Evolutionary conservation across 2,797 vertebrate species (phyloP), one percentile per base, ranked within the genome.

Genomic region (Cossypha niveicapilla): DNA sequence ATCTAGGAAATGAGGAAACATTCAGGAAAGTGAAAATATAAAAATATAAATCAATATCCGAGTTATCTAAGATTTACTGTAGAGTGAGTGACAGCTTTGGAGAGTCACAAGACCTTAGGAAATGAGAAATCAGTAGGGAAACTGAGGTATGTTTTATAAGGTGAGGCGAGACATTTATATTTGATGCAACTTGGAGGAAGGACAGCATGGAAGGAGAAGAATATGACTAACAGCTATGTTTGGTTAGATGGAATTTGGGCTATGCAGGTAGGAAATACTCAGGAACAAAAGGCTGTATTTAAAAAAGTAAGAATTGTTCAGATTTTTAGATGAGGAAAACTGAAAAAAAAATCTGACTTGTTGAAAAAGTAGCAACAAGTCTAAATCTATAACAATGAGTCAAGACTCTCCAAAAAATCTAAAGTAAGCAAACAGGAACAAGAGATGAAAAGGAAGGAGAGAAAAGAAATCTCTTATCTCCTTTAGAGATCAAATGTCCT

Each of bases 211-310:
- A 35, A 86, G 34, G 28, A 76, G 28, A 71, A 73, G 7, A 71
- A 30, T 57, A 18, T 34, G 9, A 28, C 28, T 58, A 60, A 58
- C 3, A 78, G 4, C 4, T 39, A 9, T 81, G 24, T 47, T 84
- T 3, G 0, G 5, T 88, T 63, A 50, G 19, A 71, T 1, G 18
- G 23, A 54, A 57, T 19, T 39, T 22, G 13, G 18, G 6, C 15
- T 71, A 27, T 3, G 3, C 3, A 3, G 7, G 2, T 74, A 78
- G 41, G 10, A 1, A 2, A 45, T 65, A 57, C 9, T 65, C 1
- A 2, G 32, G n/a, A 61, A 34, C 7, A 60, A 88, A 73, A 74
- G 11, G 12, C 5, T 71, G 2, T 34, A 21, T 47, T 79, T 53
- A 34, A 68, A 4, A 56, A 47, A 48, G 7, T 22, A 51, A 48